phyloP scores from a whole-genome alignment of 2,888 invertebrate genomes.

The Lithodes maja region DNA sequence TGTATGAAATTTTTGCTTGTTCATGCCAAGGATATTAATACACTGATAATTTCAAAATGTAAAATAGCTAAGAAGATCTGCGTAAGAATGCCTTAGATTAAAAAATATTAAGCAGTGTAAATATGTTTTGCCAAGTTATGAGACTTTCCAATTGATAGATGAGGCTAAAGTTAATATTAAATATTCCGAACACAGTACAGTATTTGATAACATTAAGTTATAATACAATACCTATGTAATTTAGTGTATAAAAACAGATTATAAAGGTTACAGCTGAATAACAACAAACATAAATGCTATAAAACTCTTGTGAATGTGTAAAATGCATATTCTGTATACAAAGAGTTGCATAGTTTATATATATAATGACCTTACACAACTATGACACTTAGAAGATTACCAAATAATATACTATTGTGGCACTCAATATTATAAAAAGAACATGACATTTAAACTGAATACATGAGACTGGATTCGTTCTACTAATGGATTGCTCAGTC shows the following conservation, averaged over 20 bases:
- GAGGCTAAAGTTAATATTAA: not conserved
- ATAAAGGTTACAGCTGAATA: not conserved
- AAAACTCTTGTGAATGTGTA: not conserved
- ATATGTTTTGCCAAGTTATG: not conserved
- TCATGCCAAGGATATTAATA: too few species aligned
- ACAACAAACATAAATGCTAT: slow-evolving; percentile 18
- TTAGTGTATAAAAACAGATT: not conserved
- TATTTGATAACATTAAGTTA: not conserved
- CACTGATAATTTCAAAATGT: too few species aligned
- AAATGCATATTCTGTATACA: slow-evolving; percentile 31
- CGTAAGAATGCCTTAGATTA: too few species aligned
- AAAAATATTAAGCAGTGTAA: too few species aligned
- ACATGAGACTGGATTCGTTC: not conserved
- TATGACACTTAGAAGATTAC: slow-evolving; percentile 52
- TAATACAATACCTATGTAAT: slow-evolving; percentile 8
- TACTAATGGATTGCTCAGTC: not conserved
- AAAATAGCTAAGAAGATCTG: too few species aligned
- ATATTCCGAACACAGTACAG: not conserved
- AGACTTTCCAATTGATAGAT: not conserved
- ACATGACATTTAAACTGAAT: not conserved
- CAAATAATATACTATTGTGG: slow-evolving; percentile 45
- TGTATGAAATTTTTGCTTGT: too few species aligned
- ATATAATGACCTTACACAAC: slow-evolving; percentile 38
- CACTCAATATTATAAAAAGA: slow-evolving; percentile 30
- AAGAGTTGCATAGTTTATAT: not conserved